phyloP scores from a whole-genome alignment of 2,797 vertebrate genomes.

The Rhynchonycteris naso region DNA sequence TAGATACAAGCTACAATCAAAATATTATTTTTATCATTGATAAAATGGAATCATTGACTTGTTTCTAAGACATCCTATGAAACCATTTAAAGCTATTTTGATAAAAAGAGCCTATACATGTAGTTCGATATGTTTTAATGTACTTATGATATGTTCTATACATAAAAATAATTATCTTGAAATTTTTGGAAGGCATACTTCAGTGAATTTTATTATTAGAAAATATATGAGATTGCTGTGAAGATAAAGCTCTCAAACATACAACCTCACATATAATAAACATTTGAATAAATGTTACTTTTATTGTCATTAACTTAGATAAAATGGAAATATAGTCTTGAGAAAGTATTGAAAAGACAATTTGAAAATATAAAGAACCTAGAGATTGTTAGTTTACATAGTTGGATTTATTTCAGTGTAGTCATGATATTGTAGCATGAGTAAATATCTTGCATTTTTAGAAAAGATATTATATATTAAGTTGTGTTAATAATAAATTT shows the following conservation, averaged over 20 bases:
- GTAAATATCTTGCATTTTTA: slow-evolving; percentile 40
- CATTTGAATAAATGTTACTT: slow-evolving; percentile 15
- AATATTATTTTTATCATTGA: slow-evolving; percentile 54
- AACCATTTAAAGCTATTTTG: slow-evolving; percentile 38
- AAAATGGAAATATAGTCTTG: slow-evolving; percentile 33
- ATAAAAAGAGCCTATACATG: neutral
- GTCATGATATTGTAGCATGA: neutral
- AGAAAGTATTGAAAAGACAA: slow-evolving; percentile 51
- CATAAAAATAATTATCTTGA: slow-evolving; percentile 9
- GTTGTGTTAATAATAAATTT: neutral
- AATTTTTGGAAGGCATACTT: slow-evolving; percentile 5
- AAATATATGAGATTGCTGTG: neutral
- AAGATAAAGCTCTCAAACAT: slow-evolving; percentile 47
- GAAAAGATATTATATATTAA: neutral
- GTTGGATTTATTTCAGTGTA: slow-evolving; percentile 2
- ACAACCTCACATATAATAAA: slow-evolving; percentile 11
- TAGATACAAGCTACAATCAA: neutral
- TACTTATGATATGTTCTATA: neutral
- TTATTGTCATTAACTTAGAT: neutral
- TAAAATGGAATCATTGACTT: slow-evolving; percentile 45
- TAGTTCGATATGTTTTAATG: neutral
- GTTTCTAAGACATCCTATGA: neutral
- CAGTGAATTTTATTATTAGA: slow-evolving; percentile 44
- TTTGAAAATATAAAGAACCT: slow-evolving; percentile 41
- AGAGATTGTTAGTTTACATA: neutral